Base-by-base conservation (phyloP, 2,888 invertebrate genomes). In the Cyaniris semiargus region DNA sequence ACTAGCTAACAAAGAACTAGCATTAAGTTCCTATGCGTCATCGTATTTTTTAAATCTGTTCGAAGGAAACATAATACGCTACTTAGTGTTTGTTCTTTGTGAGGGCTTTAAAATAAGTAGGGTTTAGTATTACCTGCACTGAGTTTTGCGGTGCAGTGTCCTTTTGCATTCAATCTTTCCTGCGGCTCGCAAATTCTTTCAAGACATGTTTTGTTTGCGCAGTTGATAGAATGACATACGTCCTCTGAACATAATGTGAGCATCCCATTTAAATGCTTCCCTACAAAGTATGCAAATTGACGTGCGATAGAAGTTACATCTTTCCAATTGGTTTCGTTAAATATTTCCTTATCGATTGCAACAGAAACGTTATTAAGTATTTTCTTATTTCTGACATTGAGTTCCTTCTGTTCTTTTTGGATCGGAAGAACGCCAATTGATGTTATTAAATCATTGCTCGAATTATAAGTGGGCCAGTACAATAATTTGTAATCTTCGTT, bases 161-260 rank as follows among this genome's bases (percentile, higher is more conserved):
- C 94, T 83, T 85, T 88, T 38, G 89, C 87, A 82, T 92, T 90
- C 76, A 87, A 85, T 82, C 93, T 86, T 21, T 90, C 84, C 77
- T 84, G 82, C 21, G 91, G 90, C 18, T 78, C 76, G 80, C 93
- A 94, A 78, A 85, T 86, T 85, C 93, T 89, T 79, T 92, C 89
- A 1, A 87, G 78, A 79, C 93, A 94, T 15, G 80, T 83, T 83
- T 92, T 91, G 66, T 90, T 84, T 13, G 82, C 84, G 80, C 94
- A 94, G 82, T 92, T 92, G 87, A 93, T 90, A 44, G 94, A 94
- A 81, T 91, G 91, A 78, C 93, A 94, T 80, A 86, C 82, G 74
- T 80, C 86, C 77, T 89, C 83, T 3, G 93, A 92, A 80, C 93
- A 94, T 80, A 93, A 90, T 66, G 93, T 92, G 81, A 94, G 82